A percentile compares a stretch with the other conserved stretches of the same genome.
Evolutionary conservation across 64 coral and sea anemone species (phyloP).

Genomic region (Montipora cactus): DNA sequence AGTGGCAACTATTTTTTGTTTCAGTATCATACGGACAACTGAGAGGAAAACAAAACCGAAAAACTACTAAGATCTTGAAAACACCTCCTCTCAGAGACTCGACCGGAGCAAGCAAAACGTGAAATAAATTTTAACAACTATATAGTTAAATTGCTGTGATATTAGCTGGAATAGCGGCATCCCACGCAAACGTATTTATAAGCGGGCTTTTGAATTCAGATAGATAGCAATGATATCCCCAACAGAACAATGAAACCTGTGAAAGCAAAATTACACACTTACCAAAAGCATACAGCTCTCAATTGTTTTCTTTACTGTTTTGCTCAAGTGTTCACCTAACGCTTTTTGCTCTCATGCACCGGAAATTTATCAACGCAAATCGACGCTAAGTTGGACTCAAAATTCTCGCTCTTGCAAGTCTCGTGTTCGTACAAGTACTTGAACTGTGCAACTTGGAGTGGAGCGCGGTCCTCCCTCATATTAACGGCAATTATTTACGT

Average conservation of each 20-base stretch:
- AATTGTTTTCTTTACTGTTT: neutral
- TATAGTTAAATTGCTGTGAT: neutral
- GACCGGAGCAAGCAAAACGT: neutral
- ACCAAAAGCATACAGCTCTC: conserved; percentile 13
- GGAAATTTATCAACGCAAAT: conserved; percentile 30
- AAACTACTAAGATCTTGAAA: neutral
- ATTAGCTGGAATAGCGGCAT: conserved; percentile 11
- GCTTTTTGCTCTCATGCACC: conserved; percentile 34
- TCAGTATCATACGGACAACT: neutral
- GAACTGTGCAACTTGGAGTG: neutral
- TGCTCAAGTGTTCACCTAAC: neutral
- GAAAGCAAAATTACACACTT: conserved; percentile 3
- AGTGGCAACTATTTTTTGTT: neutral
- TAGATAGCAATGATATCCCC: neutral
- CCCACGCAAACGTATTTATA: neutral
- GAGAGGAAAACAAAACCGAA: neutral
- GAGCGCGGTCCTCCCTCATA: neutral
- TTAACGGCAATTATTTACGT: conserved; percentile 26
- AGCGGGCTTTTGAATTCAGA: no score
- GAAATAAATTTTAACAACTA: neutral
- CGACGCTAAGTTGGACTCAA: neutral
- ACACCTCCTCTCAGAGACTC: neutral
- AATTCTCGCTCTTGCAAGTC: conserved; percentile 17
- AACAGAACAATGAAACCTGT: neutral
- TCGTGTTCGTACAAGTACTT: neutral